Conservation (phyloP, 2,113 vertebrate genomes). For the Tichodroma muraria region DNA sequence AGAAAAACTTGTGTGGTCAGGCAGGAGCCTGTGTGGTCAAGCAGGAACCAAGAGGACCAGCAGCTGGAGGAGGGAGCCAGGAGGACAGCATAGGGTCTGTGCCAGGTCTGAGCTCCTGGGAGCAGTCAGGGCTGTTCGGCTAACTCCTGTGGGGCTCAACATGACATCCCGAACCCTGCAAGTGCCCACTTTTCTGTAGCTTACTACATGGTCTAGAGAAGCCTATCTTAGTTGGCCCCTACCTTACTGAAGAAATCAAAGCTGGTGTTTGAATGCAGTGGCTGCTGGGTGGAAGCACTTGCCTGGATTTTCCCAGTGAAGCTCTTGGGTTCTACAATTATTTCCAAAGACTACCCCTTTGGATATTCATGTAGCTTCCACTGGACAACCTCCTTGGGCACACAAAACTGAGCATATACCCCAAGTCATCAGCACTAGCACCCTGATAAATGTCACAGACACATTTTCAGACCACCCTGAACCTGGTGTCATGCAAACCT, state of each 20-base stretch:
- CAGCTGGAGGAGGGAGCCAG: accelerated
- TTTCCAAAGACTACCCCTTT: neutral
- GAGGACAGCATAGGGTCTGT: neutral
- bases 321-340: neutral
- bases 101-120: neutral
- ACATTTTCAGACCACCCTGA: neutral
- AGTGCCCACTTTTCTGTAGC: neutral
- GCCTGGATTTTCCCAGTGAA: neutral
- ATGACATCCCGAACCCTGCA: neutral
- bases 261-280: neutral
- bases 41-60: neutral
- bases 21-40: neutral
- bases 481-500: neutral
- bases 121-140: neutral
- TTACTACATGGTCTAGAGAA: neutral
- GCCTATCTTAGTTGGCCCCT: neutral
- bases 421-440: accelerated
- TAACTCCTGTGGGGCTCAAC: neutral
- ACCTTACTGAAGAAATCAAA: neutral
- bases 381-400: neutral
- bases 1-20: no score
- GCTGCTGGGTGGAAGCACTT: neutral
- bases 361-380: neutral
- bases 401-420: neutral
- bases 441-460: neutral